Base-by-base conservation (phyloP, 2,113 vertebrate genomes). In the Laterallus jamaicensis region DNA sequence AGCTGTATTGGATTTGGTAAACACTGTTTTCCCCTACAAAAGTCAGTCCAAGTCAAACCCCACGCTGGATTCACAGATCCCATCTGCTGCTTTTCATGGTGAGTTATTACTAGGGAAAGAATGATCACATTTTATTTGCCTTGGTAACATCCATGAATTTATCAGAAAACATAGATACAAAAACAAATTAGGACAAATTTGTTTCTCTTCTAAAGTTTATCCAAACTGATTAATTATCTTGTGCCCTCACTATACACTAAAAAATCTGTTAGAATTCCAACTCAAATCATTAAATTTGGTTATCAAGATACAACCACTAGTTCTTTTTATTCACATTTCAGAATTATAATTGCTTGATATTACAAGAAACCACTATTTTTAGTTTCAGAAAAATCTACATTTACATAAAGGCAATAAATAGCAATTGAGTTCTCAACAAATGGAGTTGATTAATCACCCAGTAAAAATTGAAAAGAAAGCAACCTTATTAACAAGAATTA, bases 401-500 rank as follows among this genome's bases (percentile, higher is more conserved):
- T 93, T 94, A 63, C 32, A 90, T 82, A 74, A 85, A 50, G 20
- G 63, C 62, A 96, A 96, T 77, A 89, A 90, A 86, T 68, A 97
- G 86, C 47, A 96, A 92, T 74, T 59, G 17, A 74, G 47, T 92
- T 74, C 94, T 97, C 88, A 74, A 95, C 88, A 93, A 97, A 95
- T 64, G 58, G 75, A 90, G 82, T 80, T 96, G 94, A 97, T 94
- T 96, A 94, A 97, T 92, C 92, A 92, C 44, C 66, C 89, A 92
- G 92, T 71, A 94, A 85, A 95, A 97, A 97, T 84, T 93, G 91
- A 96, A 94, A 97, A 92, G 64, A 78, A 90, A 88, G 66, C 5
- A 50, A 94, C 96, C 77, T 95, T 97, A 96, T 95, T 95, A 97
- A 54, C 69, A 97, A 96, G 96, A 96, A 97, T 94, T 90, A 97